Percentiles rank a stretch among this genome's conserved stretches.
These are phyloP conservation scores for Philonicus albiceps DNA, from an alignment of 2,888 invertebrate genomes.

Conservation along the genomic window DNA sequence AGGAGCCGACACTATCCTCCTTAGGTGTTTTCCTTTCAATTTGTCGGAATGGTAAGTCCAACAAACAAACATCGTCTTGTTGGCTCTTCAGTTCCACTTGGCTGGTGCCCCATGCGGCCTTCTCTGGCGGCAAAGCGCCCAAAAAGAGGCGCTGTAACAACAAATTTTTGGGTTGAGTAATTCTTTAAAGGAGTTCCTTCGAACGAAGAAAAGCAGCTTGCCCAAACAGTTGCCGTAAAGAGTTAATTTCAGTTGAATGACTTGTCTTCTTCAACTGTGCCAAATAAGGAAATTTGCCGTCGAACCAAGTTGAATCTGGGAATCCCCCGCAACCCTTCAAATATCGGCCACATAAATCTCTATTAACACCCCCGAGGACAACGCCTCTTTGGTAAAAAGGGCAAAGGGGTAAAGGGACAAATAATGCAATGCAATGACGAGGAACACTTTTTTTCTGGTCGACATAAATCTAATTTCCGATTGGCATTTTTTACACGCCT, in stretches of 20 bases:
- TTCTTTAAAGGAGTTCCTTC: conserved; percentile 35
- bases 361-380: neutral
- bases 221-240: neutral
- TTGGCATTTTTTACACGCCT: conserved; percentile 39
- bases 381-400: neutral
- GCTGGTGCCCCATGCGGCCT: conserved; percentile 42
- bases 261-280: neutral
- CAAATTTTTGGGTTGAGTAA: conserved; percentile 48
- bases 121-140: conserved; percentile 40
- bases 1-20: conserved; percentile 43
- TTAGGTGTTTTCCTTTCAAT: conserved; percentile 49
- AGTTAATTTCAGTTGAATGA: neutral
- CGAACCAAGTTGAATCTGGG: neutral
- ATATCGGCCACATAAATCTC: neutral
- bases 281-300: neutral
- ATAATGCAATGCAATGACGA: neutral
- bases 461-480: conserved; percentile 45
- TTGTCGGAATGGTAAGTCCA: conserved; percentile 48
- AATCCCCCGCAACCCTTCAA: neutral
- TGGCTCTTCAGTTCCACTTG: conserved; percentile 46
- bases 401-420: neutral
- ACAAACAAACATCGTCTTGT: conserved; percentile 42
- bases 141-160: conserved; percentile 40
- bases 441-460: neutral
- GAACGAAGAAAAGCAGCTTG: neutral